Base-by-base conservation (phyloP, 2,113 vertebrate genomes). In the Nothoprocta pentlandii region DNA sequence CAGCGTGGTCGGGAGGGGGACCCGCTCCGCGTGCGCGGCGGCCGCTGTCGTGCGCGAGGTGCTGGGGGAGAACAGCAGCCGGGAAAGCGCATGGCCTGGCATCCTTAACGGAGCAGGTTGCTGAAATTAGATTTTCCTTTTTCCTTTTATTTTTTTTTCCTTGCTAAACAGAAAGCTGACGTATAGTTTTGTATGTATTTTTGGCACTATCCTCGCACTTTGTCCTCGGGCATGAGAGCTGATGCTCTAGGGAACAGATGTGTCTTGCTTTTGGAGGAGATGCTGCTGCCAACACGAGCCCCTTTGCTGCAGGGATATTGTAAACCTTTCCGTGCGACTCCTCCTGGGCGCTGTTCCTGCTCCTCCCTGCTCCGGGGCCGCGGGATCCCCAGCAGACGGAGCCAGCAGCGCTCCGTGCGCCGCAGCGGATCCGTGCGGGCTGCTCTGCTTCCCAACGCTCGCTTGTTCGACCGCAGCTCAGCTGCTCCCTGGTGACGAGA, bases 1-100 rank as follows among this genome's bases (percentile, higher is more conserved):
- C 98, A 98, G 69, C 89, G 97, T 97, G 97, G 98, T 85, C 1
- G 0, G 46, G 70, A 92, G 77, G 87, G 89, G 89, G 91, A 87
- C 84, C 83, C 81, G 66, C 92, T 97, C 91, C 80, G 6, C 67
- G 46, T 8, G 46, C 46, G 16, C 46, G 17, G 46, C 46, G 46
- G 46, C 46, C 16, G 49, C 93, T 76, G 47, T 77, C 68, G 85
- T 5, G 1, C 4, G 17, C 84, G 93, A 96, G 86, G 44, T 97
- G 92, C 56, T 89, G 36, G 26, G 54, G 67, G 56, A 90, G 84
- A 58, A 61, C n/a, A 78, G 94, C 71, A 75, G 49, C 49, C 41
- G 41, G 6, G 34, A 36, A 39, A 39, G 36, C 36, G 36, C 36
- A 39, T 39, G 36, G 36, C 36, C 36, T 39, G 7, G 12, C 5